Evolutionary conservation across 2,888 invertebrate species (phyloP), one percentile per base, ranked within the genome.

Genomic region (Dusona sp.): DNA sequence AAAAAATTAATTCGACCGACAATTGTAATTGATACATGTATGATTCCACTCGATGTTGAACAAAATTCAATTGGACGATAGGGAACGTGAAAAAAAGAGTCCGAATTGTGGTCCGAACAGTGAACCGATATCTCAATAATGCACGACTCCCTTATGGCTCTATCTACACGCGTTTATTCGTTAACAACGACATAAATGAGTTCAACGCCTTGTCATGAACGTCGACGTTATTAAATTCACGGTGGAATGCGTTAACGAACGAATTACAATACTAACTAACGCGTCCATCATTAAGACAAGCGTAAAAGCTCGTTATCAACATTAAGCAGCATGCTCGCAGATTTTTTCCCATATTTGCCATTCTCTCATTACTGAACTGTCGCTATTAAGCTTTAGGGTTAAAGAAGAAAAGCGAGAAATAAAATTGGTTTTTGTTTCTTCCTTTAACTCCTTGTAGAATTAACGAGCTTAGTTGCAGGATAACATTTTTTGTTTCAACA

Each of bases 241-340:
- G 73, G 45, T 79, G 64, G 45, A 73, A 74, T 73, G 73, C 78
- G 64, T 78, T 82, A 79, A 85, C 82, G 85, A 85, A 85, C 73
- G 82, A 81, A 82, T 78, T 68, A 74, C 61, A 78, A 61, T 29
- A 70, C 68, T 73, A 64, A 38, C 54, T 54, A 57, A 73, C 73
- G 73, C 22, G 51, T 29, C 22, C n/a, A 54, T 72, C 54, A 54
- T 38, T 61, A 70, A 64, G 33, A 38, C 22, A 42, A 38, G 25
- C 38, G 72, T 65, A 2, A 45, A 36, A 54, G n/a, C 74, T 82
- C 68, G 82, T 85, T 85, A 77, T 45, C 65, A 84, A 75, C 45
- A 77, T 77, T 67, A 70, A 79, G 78, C 25, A 73, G 22, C 25
- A 8, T n/a, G 16, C n/a, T 42, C 38, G 29, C 9, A 0, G 19